Base-by-base conservation (phyloP, 2,113 vertebrate genomes). In the Chinchilla lanigera region DNA sequence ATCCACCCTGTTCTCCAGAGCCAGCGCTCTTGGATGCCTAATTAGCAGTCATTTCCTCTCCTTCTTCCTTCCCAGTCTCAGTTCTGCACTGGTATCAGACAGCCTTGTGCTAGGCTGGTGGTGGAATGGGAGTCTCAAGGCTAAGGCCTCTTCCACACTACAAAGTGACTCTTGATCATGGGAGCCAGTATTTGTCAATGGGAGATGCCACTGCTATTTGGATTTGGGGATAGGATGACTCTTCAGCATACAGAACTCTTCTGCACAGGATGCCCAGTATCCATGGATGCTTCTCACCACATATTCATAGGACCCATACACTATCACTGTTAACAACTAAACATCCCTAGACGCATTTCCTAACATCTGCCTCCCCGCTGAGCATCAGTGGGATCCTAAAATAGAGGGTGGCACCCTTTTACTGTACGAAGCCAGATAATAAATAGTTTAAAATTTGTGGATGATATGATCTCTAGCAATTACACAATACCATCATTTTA, bases 1-100 rank as follows among this genome's bases (percentile, higher is more conserved):
- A 89, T 85, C 90, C 90, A 90, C 82, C 94, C 78, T 97, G 54
- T 41, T 95, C 91, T 67, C 54, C 47, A 86, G 35, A 96, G 77
- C 47, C 47, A 86, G 35, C 0, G 12, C 28, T 91, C 71, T 69
- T 28, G 56, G 84, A 93, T 86, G 44, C 75, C 35, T 81, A 93
- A 91, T 63, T 50, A 94, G 77, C n/a, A 93, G 73, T 95, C 67
- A 81, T 92, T 86, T 89, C 80, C 80, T 93, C 38, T 88, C 56
- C 24, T 56, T 26, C 89, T 86, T 92, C 86, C 77, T 63, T 84
- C 61, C 54, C 80, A 89, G 73, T 60, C 50, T 86, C 71, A 60
- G 19, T 86, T 87, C 54, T 44, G 50, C 61, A 81, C 67, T 93
- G 61, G 12, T n/a, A 71, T 94, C 87, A 69, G 80, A 60, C 38